Base-by-base conservation (phyloP, 2,113 vertebrate species). In the Ictalurus furcatus region DNA sequence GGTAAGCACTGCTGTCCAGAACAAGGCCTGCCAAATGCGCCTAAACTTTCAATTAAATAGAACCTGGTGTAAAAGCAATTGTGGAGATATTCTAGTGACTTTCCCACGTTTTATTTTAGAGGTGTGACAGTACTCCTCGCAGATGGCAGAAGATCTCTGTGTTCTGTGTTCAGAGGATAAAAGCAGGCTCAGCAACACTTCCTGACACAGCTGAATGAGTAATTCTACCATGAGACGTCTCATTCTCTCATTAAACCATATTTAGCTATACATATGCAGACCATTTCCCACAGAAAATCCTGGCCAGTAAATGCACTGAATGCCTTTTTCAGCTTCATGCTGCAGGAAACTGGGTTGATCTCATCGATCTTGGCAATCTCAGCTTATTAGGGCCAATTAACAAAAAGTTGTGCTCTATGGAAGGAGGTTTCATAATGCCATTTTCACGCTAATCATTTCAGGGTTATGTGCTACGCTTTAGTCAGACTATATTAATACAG, bases 91-190 rank as follows among this genome's bases (percentile, higher is more conserved):
- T 90, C 82, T 87, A 71, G 79, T 90, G 91, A 83, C 91, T 84
- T 88, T 89, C 65, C 86, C 84, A 92, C 63, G 21, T 86, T 79
- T 89, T 90, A 88, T 89, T 90, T 87, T 90, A 88, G 86, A 87
- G 76, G 90, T 74, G 91, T 84, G 80, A 88, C n/a, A 88, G 67
- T 48, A 63, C 34, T 89, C 79, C 74, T 86, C 80, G 19, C 91
- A 92, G 91, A 92, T 90, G 91, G 91, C 58, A 84, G 86, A 82
- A 56, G 84, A 85, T 86, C 85, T 80, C 74, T 48, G 37, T 90
- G 88, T 88, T 92, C 86, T 89, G 30, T 89, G 30, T 81, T 83
- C 71, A 59, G 48, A 87, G 85, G 85, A 90, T 63, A 58, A 78
- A 83, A 81, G 82, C 88, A 86, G 78, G 48, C 86, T 90, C 88